Percentiles rank a stretch among this genome's conserved stretches.
Conservation (phyloP, 2,113 vertebrate species). For the Hypomesus transpacificus region DNA sequence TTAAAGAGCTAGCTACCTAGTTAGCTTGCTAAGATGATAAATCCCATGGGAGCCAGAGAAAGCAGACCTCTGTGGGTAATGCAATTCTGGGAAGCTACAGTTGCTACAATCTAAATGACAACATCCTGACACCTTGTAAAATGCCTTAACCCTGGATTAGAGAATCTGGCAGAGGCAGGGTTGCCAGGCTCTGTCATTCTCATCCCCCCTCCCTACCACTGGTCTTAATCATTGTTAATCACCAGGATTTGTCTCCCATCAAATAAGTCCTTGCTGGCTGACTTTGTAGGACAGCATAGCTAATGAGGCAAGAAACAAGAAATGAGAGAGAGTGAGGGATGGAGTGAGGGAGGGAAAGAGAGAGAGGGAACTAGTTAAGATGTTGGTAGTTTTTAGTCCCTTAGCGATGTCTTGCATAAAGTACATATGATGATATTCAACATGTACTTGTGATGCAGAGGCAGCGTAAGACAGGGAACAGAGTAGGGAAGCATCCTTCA, state of each 20-base stretch:
- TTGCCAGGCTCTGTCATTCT: constrained; percentile 1
- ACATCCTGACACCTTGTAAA: constrained; percentile 25
- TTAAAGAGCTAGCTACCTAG: no score
- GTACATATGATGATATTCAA: no score
- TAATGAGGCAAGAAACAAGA: constrained; percentile 11
- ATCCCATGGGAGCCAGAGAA: constrained; percentile 4
- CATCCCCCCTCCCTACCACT: constrained; percentile 6
- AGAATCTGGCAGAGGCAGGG: constrained; percentile 17
- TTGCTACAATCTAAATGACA: constrained; percentile 15
- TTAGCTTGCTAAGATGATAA: no score
- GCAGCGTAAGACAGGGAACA: no score
- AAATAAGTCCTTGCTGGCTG: constrained; percentile 31
- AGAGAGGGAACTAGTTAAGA: constrained; percentile 4
- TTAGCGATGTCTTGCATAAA: no score
- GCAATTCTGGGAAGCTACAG: background rate
- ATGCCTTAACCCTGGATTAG: constrained; percentile 21
- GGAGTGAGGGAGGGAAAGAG: background rate
- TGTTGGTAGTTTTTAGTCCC: background rate
- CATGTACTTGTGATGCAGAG: no score
- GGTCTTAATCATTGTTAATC: constrained; percentile 41
- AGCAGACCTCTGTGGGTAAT: constrained; percentile 17
- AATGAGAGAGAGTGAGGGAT: background rate
- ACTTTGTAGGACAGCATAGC: constrained; percentile 16
- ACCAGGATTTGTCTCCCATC: constrained; percentile 39
- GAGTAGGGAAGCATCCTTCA: no score